phyloP scores from a whole-genome alignment of 2,888 invertebrate species.

The Drosophila borealis region DNA sequence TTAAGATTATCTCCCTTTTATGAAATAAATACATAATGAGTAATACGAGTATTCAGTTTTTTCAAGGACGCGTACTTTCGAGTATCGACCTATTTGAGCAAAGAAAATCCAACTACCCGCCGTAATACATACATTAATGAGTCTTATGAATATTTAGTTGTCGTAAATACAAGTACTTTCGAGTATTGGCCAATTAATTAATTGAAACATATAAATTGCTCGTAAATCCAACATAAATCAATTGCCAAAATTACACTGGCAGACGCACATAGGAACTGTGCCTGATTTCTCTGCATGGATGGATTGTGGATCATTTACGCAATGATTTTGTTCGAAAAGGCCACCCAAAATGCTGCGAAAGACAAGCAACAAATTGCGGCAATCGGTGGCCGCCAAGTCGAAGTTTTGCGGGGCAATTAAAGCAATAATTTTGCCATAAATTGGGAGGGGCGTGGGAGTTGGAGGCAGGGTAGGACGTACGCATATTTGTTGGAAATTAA shows the following conservation, averaged over 20 bases:
- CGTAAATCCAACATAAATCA: slow-evolving; percentile 14
- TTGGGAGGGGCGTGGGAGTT: slow-evolving; percentile 17
- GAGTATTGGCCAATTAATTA: slow-evolving; percentile 1
- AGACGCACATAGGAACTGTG: slow-evolving; percentile 17
- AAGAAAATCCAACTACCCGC: too few species aligned
- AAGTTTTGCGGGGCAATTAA: slow-evolving; percentile 53
- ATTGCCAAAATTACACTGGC: not conserved
- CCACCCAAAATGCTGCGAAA: slow-evolving; percentile 31
- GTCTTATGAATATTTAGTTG: not conserved
- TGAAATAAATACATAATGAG: not conserved
- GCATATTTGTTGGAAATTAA: slow-evolving; percentile 74
- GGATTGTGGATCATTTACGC: slow-evolving; percentile 46
- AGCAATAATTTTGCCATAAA: slow-evolving; percentile 53
- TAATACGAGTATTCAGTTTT: not conserved
- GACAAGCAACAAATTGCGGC: slow-evolving; percentile 58
- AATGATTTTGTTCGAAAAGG: slow-evolving; percentile 33
- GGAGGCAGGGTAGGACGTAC: slow-evolving; percentile 42
- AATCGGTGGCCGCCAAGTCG: slow-evolving; percentile 21
- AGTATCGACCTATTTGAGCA: too few species aligned
- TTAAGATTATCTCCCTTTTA: too few species aligned
- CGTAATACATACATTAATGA: too few species aligned
- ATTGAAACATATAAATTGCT: slow-evolving; percentile 1
- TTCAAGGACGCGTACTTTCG: too few species aligned
- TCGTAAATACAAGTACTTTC: not conserved
- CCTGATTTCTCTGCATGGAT: slow-evolving; percentile 34